Conservation (phyloP, 2,113 vertebrate genomes). For the Aegithalos caudatus region DNA sequence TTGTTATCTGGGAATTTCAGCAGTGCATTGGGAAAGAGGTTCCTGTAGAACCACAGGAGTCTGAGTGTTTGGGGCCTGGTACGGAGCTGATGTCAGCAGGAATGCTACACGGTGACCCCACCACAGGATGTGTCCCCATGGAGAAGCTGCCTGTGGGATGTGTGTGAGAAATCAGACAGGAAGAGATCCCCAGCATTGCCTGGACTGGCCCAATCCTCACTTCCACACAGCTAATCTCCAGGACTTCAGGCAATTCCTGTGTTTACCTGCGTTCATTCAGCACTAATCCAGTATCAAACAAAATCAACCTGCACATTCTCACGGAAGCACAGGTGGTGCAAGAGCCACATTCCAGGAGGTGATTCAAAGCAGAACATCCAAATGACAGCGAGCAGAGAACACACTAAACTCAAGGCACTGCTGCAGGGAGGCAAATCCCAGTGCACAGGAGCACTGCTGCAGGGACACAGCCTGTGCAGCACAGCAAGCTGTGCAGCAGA, state of each 20-base stretch:
- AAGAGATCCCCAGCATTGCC: background rate
- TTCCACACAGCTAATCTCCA: background rate
- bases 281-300: background rate
- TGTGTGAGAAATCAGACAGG: background rate
- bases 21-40: background rate
- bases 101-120: fast-evolving
- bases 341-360: constrained; percentile 13
- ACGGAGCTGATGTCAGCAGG: background rate
- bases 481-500: background rate
- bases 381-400: fast-evolving
- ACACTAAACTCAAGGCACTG: background rate
- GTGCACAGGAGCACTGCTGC: background rate
- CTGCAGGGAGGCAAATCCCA: background rate
- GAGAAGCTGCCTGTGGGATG: background rate
- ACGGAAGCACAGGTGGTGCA: background rate
- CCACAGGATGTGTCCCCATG: fast-evolving
- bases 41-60: background rate
- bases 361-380: constrained; percentile 5
- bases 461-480: fast-evolving
- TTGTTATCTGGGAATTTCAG: background rate
- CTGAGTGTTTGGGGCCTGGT: fast-evolving
- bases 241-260: constrained; percentile 28
- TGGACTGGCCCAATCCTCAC: background rate
- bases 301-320: background rate
- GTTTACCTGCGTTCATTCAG: background rate